Percentiles rank a stretch among this genome's conserved stretches.
Evolutionary conservation across 2,797 vertebrate genomes (phyloP).

Genomic region (Acanthornis magna): DNA sequence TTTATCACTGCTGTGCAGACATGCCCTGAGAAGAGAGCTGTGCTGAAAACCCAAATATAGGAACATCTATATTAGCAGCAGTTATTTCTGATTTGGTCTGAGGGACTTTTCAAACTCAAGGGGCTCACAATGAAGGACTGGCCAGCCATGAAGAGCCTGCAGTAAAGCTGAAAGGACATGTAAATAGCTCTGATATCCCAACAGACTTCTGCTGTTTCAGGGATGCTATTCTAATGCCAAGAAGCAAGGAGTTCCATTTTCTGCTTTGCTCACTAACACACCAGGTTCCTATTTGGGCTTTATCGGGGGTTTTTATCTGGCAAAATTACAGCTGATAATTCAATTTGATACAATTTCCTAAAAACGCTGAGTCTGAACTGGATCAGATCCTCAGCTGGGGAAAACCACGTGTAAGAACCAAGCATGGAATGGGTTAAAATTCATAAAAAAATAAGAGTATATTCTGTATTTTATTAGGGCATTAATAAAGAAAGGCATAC

Average conservation of each 20-base stretch:
- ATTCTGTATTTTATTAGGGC: slow-evolving; percentile 3
- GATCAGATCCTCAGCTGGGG: background rate
- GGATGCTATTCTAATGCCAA: slow-evolving; percentile 52
- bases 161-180: slow-evolving; percentile 63
- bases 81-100: slow-evolving; percentile 66
- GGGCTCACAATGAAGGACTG: slow-evolving; percentile 56
- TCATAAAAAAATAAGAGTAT: background rate
- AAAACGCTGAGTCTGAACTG: slow-evolving; percentile 12
- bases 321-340: slow-evolving; percentile 12
- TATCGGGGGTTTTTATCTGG: slow-evolving; percentile 14
- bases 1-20: slow-evolving; percentile 69
- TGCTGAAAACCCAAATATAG: slow-evolving; percentile 61
- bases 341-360: background rate
- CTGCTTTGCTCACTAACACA: background rate
- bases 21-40: slow-evolving; percentile 61
- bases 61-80: slow-evolving; percentile 56
- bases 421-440: slow-evolving; percentile 8
- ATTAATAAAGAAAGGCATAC: slow-evolving; percentile 27
- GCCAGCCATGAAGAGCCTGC: slow-evolving; percentile 64
- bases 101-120: slow-evolving; percentile 60
- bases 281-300: background rate
- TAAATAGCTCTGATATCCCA: slow-evolving; percentile 60
- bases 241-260: slow-evolving; percentile 37
- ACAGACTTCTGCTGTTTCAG: slow-evolving; percentile 45
- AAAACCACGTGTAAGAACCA: background rate